Base-by-base conservation (phyloP, 2,113 vertebrate species). In the Protomyctophum bolini region DNA sequence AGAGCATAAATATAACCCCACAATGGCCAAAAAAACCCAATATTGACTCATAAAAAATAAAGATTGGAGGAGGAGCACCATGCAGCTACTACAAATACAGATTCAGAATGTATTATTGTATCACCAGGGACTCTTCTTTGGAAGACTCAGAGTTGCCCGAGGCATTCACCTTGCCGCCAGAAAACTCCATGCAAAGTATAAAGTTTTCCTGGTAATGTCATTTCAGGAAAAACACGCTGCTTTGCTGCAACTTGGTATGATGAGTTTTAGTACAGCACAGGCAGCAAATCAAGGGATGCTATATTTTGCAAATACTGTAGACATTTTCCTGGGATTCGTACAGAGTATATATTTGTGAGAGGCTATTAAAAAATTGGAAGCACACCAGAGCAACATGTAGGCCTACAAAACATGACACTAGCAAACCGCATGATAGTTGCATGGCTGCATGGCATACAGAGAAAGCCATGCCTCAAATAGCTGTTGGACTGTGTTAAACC, bases 391-490 rank as follows among this genome's bases (percentile, higher is more conserved):
- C 29, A 10, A 21, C 48, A 52, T 66, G 63, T 14, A 11, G 52
- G 52, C 52, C 8, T 55, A 12, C 12, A 5, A 67, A 67, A 67
- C 65, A 67, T 10, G 52, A 67, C 8, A 55, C 28, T 21, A 67
- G 65, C 51, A 57, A 46, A 52, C 14, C 47, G 47, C 63, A 65
- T 65, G 63, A 47, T 65, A 65, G 50, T 9, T n/a, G 12, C 54
- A 56, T 66, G 49, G n/a, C 49, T 48, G 48, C 33, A 50, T 0
- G 2, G n/a, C 28, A 6, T 74, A 79, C 58, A 70, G 62, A 15
- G 47, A 33, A 21, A 11, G n/a, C 48, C 49, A 69, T 50, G 15
- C 8, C 10, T 15, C 64, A 11, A 14, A 41, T 33, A 55, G 57
- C 48, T 12, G 6, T 0, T 12, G 28, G 11, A 57, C 66, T 61